Evolutionary conservation across 2,113 vertebrate genomes (phyloP).

Genomic region (Spea bombifrons): DNA sequence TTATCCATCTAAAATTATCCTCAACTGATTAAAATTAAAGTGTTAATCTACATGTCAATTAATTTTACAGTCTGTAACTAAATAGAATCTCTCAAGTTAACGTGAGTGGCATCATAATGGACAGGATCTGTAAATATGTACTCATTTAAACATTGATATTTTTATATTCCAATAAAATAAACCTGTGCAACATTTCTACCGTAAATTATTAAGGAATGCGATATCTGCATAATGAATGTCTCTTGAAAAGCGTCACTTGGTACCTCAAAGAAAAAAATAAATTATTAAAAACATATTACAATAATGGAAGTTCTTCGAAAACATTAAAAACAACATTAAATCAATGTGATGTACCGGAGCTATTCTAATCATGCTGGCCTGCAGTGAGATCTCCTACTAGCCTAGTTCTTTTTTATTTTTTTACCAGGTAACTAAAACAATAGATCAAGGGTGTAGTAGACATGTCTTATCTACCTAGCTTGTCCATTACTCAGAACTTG

Average conservation of each 20-base stretch:
- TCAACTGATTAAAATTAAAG: too few relatives aligned
- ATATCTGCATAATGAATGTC: constrained; percentile 4
- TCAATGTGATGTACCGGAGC: too few relatives aligned
- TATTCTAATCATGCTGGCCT: neutral
- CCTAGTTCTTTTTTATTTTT: neutral
- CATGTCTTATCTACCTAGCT: too few relatives aligned
- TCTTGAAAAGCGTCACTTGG: neutral
- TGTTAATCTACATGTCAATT: too few relatives aligned
- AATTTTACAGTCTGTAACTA: too few relatives aligned
- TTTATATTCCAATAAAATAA: constrained; percentile 20
- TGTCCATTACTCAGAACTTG: too few relatives aligned
- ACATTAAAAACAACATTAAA: neutral
- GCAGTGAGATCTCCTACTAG: neutral
- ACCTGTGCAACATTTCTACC: neutral
- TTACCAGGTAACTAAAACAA: too few relatives aligned
- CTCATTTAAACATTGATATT: constrained; percentile 18
- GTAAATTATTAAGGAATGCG: constrained; percentile 32
- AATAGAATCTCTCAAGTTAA: too few relatives aligned
- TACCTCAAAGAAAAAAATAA: constrained; percentile 25
- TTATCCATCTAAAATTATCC: too few relatives aligned
- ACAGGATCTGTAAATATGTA: too few relatives aligned
- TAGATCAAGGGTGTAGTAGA: too few relatives aligned
- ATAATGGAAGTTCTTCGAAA: constrained; percentile 29
- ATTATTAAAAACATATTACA: constrained; percentile 27
- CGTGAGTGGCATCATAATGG: too few relatives aligned